Conservation (phyloP, 2,888 invertebrate species). For the Leptinotarsa peninsularis region DNA sequence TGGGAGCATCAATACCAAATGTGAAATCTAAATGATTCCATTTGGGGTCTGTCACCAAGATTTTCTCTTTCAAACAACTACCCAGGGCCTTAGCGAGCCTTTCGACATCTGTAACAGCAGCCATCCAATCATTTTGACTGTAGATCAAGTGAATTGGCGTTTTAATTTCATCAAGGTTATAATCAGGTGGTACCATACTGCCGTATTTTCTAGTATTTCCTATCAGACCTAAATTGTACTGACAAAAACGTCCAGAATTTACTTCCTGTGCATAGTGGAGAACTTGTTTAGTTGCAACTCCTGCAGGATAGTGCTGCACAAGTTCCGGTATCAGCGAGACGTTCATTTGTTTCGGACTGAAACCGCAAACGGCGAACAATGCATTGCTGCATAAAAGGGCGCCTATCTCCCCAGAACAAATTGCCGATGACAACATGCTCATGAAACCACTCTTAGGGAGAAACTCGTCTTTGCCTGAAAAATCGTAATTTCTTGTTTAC, state of each 20-base stretch:
- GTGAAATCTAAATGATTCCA: constrained; percentile 63
- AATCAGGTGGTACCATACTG: constrained; percentile 62
- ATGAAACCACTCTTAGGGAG: constrained; percentile 71
- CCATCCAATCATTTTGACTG: constrained; percentile 68
- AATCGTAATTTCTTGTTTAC: not conserved
- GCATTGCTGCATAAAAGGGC: constrained; percentile 55
- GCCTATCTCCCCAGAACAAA: constrained; percentile 33
- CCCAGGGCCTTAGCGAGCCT: constrained; percentile 58
- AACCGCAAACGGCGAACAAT: constrained; percentile 59
- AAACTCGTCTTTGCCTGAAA: constrained; percentile 68
- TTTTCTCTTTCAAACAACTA: constrained; percentile 51
- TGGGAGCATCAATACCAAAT: constrained; percentile 57
- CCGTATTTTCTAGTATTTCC: constrained; percentile 57
- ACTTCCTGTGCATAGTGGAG: constrained; percentile 79
- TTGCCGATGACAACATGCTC: constrained; percentile 42
- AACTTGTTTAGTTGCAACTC: constrained; percentile 73
- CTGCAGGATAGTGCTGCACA: constrained; percentile 56
- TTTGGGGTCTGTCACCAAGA: constrained; percentile 54
- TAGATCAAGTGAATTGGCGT: constrained; percentile 66
- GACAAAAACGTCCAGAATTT: constrained; percentile 64
- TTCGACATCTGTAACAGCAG: constrained; percentile 58
- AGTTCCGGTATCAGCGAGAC: constrained; percentile 52
- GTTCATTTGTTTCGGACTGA: constrained; percentile 58
- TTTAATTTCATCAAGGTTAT: constrained; percentile 63
- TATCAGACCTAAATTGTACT: constrained; percentile 70